A percentile compares a stretch with the other conserved stretches of the same genome.
phyloP scores from a whole-genome alignment of 2,888 invertebrate genomes.

The Itoplectis maculator region DNA sequence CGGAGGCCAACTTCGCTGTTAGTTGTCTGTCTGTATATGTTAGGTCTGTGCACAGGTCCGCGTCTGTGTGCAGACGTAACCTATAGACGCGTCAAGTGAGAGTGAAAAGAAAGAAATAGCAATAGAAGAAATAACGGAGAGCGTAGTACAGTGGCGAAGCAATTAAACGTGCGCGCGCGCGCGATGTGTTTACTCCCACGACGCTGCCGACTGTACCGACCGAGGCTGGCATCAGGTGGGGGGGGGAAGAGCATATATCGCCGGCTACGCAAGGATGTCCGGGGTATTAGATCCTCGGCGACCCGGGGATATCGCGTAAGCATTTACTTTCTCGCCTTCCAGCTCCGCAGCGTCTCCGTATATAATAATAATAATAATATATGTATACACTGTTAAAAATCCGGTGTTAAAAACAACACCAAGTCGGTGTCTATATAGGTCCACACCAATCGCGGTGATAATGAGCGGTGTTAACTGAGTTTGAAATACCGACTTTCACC shows the following conservation, averaged over 20 bases:
- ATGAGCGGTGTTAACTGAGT: too few relatives aligned
- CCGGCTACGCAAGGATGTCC: conserved; percentile 50
- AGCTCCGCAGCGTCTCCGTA: not conserved
- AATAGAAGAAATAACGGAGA: conserved; percentile 14
- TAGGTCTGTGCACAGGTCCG: conserved; percentile 1
- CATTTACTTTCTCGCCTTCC: conserved; percentile 60
- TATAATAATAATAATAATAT: too few relatives aligned
- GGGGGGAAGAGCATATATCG: not conserved
- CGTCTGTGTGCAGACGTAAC: too few relatives aligned
- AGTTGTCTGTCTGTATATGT: not conserved
- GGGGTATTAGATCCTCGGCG: conserved; percentile 24
- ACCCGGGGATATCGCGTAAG: conserved; percentile 53
- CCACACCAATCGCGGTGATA: too few relatives aligned
- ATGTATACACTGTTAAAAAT: too few relatives aligned
- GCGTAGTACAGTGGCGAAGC: conserved; percentile 42
- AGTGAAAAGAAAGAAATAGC: conserved; percentile 28
- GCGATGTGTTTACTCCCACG: conserved; percentile 63
- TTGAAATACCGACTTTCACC: too few relatives aligned
- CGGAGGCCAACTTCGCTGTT: too few relatives aligned
- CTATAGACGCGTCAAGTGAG: not conserved
- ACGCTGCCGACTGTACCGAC: conserved; percentile 36
- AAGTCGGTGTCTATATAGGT: too few relatives aligned
- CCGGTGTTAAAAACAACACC: too few relatives aligned
- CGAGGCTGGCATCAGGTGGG: conserved; percentile 3
- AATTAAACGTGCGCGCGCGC: conserved; percentile 60